Evolutionary conservation across 2,797 vertebrate species (phyloP).

Genomic region (Gadopsis marmoratus): DNA sequence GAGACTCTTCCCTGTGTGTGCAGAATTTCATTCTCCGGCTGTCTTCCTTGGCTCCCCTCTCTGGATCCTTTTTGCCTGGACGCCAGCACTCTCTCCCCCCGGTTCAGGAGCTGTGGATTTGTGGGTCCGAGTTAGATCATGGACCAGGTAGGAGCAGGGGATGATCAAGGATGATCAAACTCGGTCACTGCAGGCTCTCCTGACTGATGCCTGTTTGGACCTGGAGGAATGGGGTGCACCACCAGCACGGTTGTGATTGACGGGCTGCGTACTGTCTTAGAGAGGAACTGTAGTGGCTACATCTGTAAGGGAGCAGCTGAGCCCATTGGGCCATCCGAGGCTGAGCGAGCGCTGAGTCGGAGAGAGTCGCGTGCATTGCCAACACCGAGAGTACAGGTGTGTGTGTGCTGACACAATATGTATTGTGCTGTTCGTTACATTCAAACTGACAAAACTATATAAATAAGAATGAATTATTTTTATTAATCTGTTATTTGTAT

Average conservation of each 20-base stretch:
- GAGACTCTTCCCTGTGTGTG: conserved; percentile 27
- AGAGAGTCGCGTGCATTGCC: conserved; percentile 90
- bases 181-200: conserved; percentile 70
- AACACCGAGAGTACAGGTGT: conserved; percentile 84
- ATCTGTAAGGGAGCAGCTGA: conserved; percentile 92
- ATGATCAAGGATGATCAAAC: conserved; percentile 52
- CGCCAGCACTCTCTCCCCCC: conserved; percentile 21
- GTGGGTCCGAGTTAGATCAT: conserved; percentile 62
- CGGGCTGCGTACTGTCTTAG: conserved; percentile 92
- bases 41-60: conserved; percentile 32
- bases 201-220: conserved; percentile 82
- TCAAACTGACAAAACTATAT: background rate
- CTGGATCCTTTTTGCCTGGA: conserved; percentile 44
- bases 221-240: conserved; percentile 95
- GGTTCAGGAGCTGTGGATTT: conserved; percentile 55
- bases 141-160: conserved; percentile 58
- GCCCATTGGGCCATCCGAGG: conserved; percentile 87
- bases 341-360: conserved; percentile 86
- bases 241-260: conserved; percentile 94
- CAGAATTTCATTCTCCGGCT: conserved; percentile 41
- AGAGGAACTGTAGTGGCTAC: conserved; percentile 95
- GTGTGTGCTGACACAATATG: conserved; percentile 38
- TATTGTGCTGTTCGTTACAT: background rate
- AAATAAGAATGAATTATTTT: background rate
- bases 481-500: background rate